Evolutionary conservation across 2,888 invertebrate species (phyloP).

Genomic region (Monoplex corrugatus): DNA sequence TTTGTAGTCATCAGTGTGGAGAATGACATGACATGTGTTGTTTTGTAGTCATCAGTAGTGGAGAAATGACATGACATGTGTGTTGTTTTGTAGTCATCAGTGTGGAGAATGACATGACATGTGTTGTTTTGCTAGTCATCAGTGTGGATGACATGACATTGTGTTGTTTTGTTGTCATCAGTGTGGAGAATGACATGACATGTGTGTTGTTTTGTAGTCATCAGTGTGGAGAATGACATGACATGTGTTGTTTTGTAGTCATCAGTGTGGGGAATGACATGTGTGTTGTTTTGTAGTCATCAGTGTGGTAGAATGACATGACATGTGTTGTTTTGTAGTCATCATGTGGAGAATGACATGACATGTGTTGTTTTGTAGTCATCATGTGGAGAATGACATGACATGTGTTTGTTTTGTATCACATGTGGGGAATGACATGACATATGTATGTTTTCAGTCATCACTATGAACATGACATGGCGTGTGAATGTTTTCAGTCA

Average conservation of each 20-base stretch:
- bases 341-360: no score
- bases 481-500: neutral
- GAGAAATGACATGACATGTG: neutral
- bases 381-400: neutral
- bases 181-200: neutral
- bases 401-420: no score
- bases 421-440: no score
- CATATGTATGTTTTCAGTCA: neutral
- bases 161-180: neutral
- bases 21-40: neutral
- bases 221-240: no score
- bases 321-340: no score
- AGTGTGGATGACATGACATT: neutral
- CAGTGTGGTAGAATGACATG: no score
- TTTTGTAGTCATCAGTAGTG: neutral
- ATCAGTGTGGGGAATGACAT: no score
- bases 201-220: neutral
- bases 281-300: no score
- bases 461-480: no score
- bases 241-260: no score
- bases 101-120: no score
- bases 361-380: neutral
- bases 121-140: neutral
- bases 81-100: neutral
- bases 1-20: no score